Conservation (phyloP, 2,797 vertebrate genomes). For the Astyanax mexicanus region DNA sequence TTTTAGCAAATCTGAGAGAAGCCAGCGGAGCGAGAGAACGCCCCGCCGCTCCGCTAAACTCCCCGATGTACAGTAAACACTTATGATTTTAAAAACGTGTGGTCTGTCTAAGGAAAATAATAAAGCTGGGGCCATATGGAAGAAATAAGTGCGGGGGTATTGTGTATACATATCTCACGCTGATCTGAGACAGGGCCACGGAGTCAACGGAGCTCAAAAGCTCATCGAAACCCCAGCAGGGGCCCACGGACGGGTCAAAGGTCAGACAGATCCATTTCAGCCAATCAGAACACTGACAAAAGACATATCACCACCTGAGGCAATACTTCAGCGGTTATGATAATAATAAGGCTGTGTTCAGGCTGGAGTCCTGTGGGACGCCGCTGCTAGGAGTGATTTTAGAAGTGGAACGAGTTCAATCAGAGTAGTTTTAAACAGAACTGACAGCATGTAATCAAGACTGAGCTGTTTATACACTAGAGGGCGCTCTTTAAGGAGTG, state of each 20-base stretch:
- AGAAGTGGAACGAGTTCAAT: no score
- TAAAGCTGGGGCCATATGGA: slow-evolving; percentile 78
- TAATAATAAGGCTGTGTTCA: not conserved
- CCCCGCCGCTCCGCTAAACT: not conserved
- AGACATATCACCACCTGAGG: slow-evolving; percentile 36
- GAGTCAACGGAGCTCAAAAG: slow-evolving; percentile 70
- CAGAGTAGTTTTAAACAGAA: no score
- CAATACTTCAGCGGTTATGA: slow-evolving; percentile 34
- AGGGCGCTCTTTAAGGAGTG: no score
- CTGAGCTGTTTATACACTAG: no score
- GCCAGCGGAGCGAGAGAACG: not conserved
- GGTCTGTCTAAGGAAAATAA: slow-evolving; percentile 72
- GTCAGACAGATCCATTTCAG: slow-evolving; percentile 53
- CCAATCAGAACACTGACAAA: slow-evolving; percentile 29
- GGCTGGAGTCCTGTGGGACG: not conserved
- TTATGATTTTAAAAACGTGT: slow-evolving; percentile 14
- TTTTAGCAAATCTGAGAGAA: slow-evolving; percentile 6
- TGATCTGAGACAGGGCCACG: slow-evolving; percentile 75
- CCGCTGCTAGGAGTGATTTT: no score
- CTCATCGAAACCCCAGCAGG: slow-evolving; percentile 67
- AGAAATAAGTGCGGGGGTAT: slow-evolving; percentile 74
- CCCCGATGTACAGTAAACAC: not conserved
- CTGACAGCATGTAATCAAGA: no score
- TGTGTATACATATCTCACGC: slow-evolving; percentile 73
- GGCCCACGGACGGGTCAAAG: slow-evolving; percentile 63